Conservation (phyloP, 2,797 vertebrate species). For the Anguilla megastoma region DNA sequence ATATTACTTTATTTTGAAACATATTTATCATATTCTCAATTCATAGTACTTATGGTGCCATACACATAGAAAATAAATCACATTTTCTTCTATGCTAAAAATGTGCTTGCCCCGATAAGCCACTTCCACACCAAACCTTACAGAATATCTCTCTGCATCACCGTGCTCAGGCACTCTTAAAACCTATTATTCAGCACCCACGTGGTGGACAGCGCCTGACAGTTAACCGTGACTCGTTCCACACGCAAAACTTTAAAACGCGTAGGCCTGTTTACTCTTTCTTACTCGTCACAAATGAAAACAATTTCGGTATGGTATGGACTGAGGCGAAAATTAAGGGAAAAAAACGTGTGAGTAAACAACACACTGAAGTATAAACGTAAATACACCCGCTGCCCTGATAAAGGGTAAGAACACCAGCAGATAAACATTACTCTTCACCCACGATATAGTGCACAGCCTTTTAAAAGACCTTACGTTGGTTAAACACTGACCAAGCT, state of each 20-base stretch:
- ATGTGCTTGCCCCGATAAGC: neutral
- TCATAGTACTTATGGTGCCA: too few species aligned
- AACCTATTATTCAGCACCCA: conserved; percentile 3
- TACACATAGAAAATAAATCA: too few species aligned
- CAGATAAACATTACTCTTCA: neutral
- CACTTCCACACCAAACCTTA: neutral
- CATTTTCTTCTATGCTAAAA: too few species aligned
- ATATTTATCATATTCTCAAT: too few species aligned
- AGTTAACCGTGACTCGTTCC: neutral
- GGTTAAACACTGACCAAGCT: neutral
- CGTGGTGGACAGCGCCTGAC: neutral
- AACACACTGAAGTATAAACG: neutral
- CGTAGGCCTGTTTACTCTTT: neutral
- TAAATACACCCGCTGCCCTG: neutral
- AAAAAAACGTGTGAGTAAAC: neutral
- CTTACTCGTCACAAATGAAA: neutral
- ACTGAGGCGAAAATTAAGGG: neutral
- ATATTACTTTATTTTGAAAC: too few species aligned
- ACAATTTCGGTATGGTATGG: too few species aligned
- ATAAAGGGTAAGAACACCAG: neutral
- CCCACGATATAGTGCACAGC: neutral
- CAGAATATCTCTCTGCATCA: neutral
- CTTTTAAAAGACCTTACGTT: neutral
- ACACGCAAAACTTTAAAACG: neutral
- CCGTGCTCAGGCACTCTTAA: neutral